These are phyloP conservation scores for Triops cancriformis DNA, from an alignment of 1,140 invertebrate genomes.

Conservation along the genomic window DNA sequence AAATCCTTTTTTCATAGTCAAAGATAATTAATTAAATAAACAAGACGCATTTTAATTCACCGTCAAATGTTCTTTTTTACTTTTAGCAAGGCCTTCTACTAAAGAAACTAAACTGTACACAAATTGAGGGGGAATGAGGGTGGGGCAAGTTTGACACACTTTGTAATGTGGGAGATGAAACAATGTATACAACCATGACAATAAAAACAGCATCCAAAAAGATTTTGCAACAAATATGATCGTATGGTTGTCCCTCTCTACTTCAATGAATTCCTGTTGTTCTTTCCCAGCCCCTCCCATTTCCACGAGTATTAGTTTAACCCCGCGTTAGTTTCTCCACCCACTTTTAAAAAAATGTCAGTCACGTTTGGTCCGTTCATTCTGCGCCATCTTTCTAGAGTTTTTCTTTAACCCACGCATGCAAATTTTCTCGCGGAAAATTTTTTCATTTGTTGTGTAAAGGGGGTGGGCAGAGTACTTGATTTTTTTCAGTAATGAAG, in stretches of 20 bases:
- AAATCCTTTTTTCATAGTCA: neutral
- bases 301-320: neutral
- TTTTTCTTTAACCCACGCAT: neutral
- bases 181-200: neutral
- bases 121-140: neutral
- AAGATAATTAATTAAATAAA: too few species aligned
- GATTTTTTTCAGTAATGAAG: neutral
- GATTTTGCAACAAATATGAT: neutral
- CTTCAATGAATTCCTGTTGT: neutral
- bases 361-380: neutral
- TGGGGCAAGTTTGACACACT: neutral
- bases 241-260: neutral
- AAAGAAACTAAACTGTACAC: constrained; percentile 1
- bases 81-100: constrained; percentile 5
- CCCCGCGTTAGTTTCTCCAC: neutral
- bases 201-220: neutral
- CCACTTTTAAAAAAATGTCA: neutral
- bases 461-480: neutral
- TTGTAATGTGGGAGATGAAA: neutral
- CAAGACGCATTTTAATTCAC: too few species aligned
- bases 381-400: neutral
- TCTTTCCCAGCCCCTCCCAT: neutral
- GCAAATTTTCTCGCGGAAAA: neutral
- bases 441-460: neutral
- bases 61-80: neutral